A percentile compares a stretch with the other conserved stretches of the same genome.
Conservation (phyloP, 2,888 invertebrate species). For the Hipparchia semele region DNA sequence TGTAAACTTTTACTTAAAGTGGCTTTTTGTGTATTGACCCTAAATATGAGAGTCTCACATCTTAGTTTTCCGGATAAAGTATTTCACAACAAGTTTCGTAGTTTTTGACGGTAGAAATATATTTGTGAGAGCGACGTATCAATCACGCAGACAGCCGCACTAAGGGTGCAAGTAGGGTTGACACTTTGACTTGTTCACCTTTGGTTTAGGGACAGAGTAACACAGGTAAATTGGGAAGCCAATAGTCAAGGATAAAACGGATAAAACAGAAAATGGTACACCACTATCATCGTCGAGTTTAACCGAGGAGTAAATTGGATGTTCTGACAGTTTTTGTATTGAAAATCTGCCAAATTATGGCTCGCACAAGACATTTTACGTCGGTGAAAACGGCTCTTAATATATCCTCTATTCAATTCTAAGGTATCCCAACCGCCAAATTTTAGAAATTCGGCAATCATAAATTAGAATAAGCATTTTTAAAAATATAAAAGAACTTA, state of each 20-base stretch:
- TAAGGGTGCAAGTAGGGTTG: slow-evolving; percentile 34
- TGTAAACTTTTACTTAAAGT: neutral
- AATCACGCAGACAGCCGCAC: slow-evolving; percentile 42
- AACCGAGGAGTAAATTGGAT: too few relatives aligned
- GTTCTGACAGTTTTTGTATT: too few relatives aligned
- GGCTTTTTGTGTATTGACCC: neutral
- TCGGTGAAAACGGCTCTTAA: too few relatives aligned
- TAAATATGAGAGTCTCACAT: slow-evolving; percentile 15
- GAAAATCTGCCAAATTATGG: too few relatives aligned
- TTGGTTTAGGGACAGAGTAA: neutral
- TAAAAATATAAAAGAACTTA: too few relatives aligned
- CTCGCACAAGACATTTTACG: too few relatives aligned
- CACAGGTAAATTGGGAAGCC: neutral
- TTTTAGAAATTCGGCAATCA: too few relatives aligned
- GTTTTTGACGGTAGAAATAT: slow-evolving; percentile 37
- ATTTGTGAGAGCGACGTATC: slow-evolving; percentile 41
- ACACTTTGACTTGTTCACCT: neutral
- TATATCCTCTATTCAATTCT: too few relatives aligned
- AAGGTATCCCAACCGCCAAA: too few relatives aligned
- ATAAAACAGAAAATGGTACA: too few relatives aligned
- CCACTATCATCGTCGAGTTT: too few relatives aligned
- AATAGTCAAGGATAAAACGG: neutral
- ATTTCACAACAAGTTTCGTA: slow-evolving; percentile 24
- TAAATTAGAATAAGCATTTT: too few relatives aligned
- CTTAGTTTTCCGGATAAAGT: slow-evolving; percentile 19